A percentile compares a stretch with the other conserved stretches of the same genome.
phyloP scores from a whole-genome alignment of 2,888 invertebrate species.

The Drosophila antonietae region DNA sequence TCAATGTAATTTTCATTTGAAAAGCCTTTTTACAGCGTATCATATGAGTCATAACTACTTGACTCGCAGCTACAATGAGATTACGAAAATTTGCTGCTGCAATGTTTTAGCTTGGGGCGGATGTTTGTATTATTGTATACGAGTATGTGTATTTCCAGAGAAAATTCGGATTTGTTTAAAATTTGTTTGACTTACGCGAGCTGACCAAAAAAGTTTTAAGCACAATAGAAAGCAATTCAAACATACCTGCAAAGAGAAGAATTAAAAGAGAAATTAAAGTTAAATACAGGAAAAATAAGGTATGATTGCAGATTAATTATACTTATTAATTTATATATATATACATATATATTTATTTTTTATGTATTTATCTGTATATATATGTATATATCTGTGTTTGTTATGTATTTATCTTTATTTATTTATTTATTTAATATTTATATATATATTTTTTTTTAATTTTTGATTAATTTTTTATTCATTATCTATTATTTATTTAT shows the following conservation, averaged over 20 bases:
- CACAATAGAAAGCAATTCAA: constrained; percentile 4
- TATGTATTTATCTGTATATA: too few relatives aligned
- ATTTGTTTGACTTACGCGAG: constrained; percentile 40
- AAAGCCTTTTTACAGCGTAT: constrained; percentile 1
- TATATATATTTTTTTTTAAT: too few relatives aligned
- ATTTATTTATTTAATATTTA: too few relatives aligned
- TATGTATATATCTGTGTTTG: too few relatives aligned
- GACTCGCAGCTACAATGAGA: not conserved
- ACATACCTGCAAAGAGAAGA: constrained; percentile 69
- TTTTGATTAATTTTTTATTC: too few relatives aligned
- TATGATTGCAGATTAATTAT: not conserved
- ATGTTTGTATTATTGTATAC: not conserved
- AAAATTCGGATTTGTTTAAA: constrained; percentile 21
- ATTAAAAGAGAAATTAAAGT: not conserved
- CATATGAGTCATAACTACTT: not conserved
- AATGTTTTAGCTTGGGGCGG: not conserved
- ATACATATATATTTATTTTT: too few relatives aligned
- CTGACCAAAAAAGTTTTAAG: constrained; percentile 1
- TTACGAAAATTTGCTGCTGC: constrained; percentile 19
- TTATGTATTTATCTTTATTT: too few relatives aligned
- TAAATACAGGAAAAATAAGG: not conserved
- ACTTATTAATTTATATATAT: too few relatives aligned
- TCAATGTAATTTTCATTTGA: not conserved
- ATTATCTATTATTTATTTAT: too few relatives aligned
- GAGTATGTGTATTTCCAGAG: constrained; percentile 10